Conservation (phyloP, 2,888 invertebrate species). For the Synanthedon vespiformis region DNA sequence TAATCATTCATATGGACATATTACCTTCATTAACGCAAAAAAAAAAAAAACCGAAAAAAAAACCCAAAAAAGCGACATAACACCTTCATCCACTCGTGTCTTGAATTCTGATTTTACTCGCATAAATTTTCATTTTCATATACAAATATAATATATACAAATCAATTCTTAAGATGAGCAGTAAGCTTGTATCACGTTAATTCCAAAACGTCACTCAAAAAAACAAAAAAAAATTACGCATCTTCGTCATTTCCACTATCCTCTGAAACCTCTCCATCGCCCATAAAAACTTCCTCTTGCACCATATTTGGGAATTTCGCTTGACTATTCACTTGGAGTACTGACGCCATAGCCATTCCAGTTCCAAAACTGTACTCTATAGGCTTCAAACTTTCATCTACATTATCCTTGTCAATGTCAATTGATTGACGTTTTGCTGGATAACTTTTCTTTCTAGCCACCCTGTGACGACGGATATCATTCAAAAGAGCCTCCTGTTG, state of each 20-base stretch:
- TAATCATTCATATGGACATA: too few species aligned
- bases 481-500: conserved; percentile 28
- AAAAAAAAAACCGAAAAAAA: too few species aligned
- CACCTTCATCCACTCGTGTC: too few species aligned
- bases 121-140: too few species aligned
- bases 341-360: conserved; percentile 61
- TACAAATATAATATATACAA: too few species aligned
- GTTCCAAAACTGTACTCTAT: conserved; percentile 61
- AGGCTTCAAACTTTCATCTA: conserved; percentile 52
- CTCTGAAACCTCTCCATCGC: conserved; percentile 55
- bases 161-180: too few species aligned
- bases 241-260: conserved; percentile 59
- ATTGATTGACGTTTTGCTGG: conserved; percentile 22
- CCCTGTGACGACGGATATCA: conserved; percentile 43
- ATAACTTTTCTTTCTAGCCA: conserved; percentile 39
- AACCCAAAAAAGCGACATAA: too few species aligned
- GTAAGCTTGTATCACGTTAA: too few species aligned
- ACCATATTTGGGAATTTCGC: conserved; percentile 28
- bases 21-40: too few species aligned
- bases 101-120: too few species aligned
- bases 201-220: too few species aligned
- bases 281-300: conserved; percentile 54
- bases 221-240: neutral
- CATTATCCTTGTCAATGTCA: conserved; percentile 8
- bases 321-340: conserved; percentile 41